phyloP scores from a whole-genome alignment of 1,140 invertebrate genomes.

The Bombyx mandarina region DNA sequence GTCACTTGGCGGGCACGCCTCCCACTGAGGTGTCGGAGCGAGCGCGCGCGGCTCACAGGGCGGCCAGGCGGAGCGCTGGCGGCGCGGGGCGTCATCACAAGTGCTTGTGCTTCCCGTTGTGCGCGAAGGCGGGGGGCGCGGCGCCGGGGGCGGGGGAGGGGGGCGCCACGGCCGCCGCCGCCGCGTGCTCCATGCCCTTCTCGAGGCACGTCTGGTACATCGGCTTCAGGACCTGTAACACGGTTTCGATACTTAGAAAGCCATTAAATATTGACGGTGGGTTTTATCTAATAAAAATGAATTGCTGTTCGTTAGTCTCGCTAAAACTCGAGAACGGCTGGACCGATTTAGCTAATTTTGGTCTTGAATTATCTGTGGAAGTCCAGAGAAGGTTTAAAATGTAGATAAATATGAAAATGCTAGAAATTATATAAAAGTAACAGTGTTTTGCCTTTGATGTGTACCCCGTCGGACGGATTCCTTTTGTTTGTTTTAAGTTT shows the following conservation, averaged over 20 bases:
- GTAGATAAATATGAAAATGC: too few relatives aligned
- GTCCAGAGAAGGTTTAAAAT: too few relatives aligned
- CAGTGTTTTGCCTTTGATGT: too few relatives aligned
- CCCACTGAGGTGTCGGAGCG: not conserved
- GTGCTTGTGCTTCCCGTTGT: constrained; percentile 75
- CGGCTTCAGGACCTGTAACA: constrained; percentile 82
- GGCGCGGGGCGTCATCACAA: constrained; percentile 63
- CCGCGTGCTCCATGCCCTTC: constrained; percentile 83
- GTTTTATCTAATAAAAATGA: too few relatives aligned
- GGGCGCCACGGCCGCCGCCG: constrained; percentile 77
- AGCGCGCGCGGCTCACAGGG: not conserved
- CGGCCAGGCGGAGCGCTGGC: not conserved
- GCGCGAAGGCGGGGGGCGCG: constrained; percentile 16
- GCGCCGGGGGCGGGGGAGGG: constrained; percentile 11
- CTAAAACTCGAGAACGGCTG: too few relatives aligned
- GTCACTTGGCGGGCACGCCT: not conserved
- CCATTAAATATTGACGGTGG: too few relatives aligned
- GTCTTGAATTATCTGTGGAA: too few relatives aligned
- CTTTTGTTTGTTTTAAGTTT: too few relatives aligned
- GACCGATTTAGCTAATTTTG: too few relatives aligned
- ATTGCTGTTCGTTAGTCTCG: too few relatives aligned
- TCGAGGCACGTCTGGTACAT: constrained; percentile 83
- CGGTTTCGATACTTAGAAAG: not conserved
- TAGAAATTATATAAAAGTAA: too few relatives aligned
- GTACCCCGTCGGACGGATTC: too few relatives aligned